phyloP scores from a whole-genome alignment of 2,888 invertebrate species.

The Caenorhabditis sp. region DNA sequence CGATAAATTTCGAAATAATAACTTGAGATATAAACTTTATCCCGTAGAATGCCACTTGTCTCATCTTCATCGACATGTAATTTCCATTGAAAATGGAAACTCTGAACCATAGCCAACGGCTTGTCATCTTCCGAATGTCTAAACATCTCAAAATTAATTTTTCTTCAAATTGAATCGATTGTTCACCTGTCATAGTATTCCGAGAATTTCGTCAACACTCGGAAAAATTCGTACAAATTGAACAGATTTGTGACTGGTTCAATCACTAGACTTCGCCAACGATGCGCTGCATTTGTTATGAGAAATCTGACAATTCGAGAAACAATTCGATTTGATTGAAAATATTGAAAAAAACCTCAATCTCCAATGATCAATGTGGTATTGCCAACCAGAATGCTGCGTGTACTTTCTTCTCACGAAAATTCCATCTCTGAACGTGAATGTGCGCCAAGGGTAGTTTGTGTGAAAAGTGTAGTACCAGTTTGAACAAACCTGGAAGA shows the following conservation, averaged over 20 bases:
- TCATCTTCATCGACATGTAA: constrained; percentile 59
- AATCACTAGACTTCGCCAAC: constrained; percentile 79
- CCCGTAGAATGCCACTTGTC: constrained; percentile 21
- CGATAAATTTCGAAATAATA: no score
- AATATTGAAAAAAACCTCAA: constrained; percentile 71
- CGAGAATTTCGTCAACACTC: constrained; percentile 77
- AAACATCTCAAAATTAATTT: constrained; percentile 4
- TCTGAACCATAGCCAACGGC: constrained; percentile 38
- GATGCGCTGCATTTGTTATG: constrained; percentile 78
- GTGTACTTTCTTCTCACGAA: constrained; percentile 81
- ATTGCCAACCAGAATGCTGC: constrained; percentile 84
- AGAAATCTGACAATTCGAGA: no score
- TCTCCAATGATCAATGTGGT: constrained; percentile 80
- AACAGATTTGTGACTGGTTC: constrained; percentile 82
- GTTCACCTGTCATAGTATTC: constrained; percentile 51
- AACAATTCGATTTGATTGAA: constrained; percentile 5
- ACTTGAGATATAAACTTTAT: constrained; percentile 17
- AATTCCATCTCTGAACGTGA: constrained; percentile 79
- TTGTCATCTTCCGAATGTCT: constrained; percentile 14
- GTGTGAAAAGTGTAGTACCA: constrained; percentile 80
- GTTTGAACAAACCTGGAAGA: constrained; percentile 72
- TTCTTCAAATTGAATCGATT: background rate
- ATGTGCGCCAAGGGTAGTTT: constrained; percentile 81
- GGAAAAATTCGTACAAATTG: constrained; percentile 85
- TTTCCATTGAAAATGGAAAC: constrained; percentile 62